Evolutionary conservation across 2,888 invertebrate genomes (phyloP), one percentile per base, ranked within the genome.

Genomic region (Eucera pruinosa): DNA sequence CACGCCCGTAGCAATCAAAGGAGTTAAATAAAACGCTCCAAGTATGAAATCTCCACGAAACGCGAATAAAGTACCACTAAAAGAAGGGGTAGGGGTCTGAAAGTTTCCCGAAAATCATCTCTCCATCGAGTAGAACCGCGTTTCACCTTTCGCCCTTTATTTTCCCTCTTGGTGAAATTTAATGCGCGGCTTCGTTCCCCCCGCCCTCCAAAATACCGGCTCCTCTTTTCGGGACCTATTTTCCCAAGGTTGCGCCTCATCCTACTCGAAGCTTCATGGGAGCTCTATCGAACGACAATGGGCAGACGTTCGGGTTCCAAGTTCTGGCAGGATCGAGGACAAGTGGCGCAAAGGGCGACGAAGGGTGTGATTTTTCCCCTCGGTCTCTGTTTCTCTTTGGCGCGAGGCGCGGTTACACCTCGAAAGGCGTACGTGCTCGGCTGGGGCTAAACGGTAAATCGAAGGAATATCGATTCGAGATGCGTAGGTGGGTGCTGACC

Each of bases 401-500:
- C 9, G 7, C 13, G n/a, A 69, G 71, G 69, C 61, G 65, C 60
- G 74, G 58, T 52, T 67, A 41, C 30, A n/a, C 36, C 11, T 45
- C 50, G 61, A 48, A 45, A 60, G 62, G 55, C 41, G 68, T 67
- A 64, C 76, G 58, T 60, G 66, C 62, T 48, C 33, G 67, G 47
- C 66, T 41, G 62, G 41, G 65, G 43, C 39, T 65, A 57, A 66
- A 48, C 65, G 54, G 27, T 20, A 54, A 71, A 84, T 83, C 75
- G 80, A 79, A 77, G 81, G 62, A 20, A 60, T 87, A 88, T 89
- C 85, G 88, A 89, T 88, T 82, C 64, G 69, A 57, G 66, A 65
- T 83, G 88, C 86, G 89, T 89, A 86, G 88, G 89, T 90, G 87
- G 90, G 81, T 88, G 91, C 91, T 91, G 91, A 91, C 91, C 91